Evolutionary conservation across 2,797 vertebrate genomes (phyloP).

Genomic region (Apogon hyalosoma): DNA sequence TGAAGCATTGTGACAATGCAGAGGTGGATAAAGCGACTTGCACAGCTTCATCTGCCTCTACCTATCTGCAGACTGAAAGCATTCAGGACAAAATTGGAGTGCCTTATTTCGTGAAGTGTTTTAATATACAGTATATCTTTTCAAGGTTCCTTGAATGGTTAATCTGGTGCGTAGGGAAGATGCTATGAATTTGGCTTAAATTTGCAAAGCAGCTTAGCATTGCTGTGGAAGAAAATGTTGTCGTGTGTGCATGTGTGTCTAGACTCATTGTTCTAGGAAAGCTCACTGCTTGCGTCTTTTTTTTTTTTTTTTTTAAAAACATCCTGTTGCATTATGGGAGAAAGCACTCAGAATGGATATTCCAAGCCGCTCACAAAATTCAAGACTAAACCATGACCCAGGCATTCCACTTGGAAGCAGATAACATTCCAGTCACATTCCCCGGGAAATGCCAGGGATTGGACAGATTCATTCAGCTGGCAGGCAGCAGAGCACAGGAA

Average conservation of each 20-base stretch:
- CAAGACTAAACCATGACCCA: constrained; percentile 61
- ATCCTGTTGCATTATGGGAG: constrained; percentile 63
- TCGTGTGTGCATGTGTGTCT: constrained; percentile 40
- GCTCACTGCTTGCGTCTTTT: constrained; percentile 28
- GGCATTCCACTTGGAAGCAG: constrained; percentile 65
- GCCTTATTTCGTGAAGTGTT: constrained; percentile 74
- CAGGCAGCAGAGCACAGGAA: constrained; percentile 55
- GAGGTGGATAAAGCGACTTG: constrained; percentile 74
- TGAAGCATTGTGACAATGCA: constrained; percentile 76
- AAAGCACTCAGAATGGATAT: constrained; percentile 54
- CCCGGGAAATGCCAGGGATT: constrained; percentile 65
- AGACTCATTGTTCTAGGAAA: constrained; percentile 61
- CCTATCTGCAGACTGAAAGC: constrained; percentile 69
- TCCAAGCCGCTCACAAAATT: constrained; percentile 45
- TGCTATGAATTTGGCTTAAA: constrained; percentile 65
- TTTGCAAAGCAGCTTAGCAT: constrained; percentile 64
- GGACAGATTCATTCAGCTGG: constrained; percentile 53
- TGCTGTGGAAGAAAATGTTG: constrained; percentile 52
- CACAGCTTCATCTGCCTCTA: constrained; percentile 71
- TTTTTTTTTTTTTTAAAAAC: constrained; percentile 24
- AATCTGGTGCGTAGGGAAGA: constrained; percentile 57
- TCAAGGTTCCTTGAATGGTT: constrained; percentile 60
- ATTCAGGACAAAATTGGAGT: constrained; percentile 67
- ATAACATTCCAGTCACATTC: constrained; percentile 75
- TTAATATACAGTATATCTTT: constrained; percentile 60